Evolutionary conservation across 2,113 vertebrate genomes (phyloP), one percentile per base, ranked within the genome.

Genomic region (Rafetus swinhoei): DNA sequence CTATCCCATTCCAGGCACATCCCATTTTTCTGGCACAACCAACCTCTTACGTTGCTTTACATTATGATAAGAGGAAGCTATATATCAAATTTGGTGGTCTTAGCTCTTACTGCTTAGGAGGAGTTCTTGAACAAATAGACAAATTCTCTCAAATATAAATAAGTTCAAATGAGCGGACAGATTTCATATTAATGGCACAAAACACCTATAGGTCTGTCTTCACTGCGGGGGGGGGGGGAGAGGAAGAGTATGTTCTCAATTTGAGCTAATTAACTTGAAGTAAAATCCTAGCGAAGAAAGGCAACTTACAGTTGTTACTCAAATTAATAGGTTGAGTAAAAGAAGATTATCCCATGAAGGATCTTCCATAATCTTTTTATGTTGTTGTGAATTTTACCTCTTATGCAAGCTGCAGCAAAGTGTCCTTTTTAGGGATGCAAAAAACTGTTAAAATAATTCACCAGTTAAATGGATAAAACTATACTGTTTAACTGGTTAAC

Each of bases 361-460:
- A 65, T 29, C 27, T 65, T 65, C 29, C 6, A 7, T 52, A 50
- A 4, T 27, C 77, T 7, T 74, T 79, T 52, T 79, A 27, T 53
- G 27, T 18, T 29, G 50, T 13, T 14, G 27, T 79, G 77, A 79
- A 18, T 32, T 79, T 53, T 25, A 18, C 25, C 50, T 29, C 25
- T 18, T 53, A 18, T 45, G 27, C 6, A 29, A 25, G 29, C 4
- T 74, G 35, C 18, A 53, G 50, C 3, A 7, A 6, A 1, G 1
- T 32, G 90, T 89, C 84, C n/a, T 82, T 89, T 35, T 69, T 54
- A 54, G 45, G 45, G 45, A 45, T 45, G 45, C 45, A 45, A 45
- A 45, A 45, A 45, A 45, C 45, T 45, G 45, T 45, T 45, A 45
- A 45, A 45, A 45, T 45, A 45, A 45, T 45, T 45, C 4, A 45